Conservation (phyloP, 2,888 invertebrate species). For the Heliconius aoede region DNA sequence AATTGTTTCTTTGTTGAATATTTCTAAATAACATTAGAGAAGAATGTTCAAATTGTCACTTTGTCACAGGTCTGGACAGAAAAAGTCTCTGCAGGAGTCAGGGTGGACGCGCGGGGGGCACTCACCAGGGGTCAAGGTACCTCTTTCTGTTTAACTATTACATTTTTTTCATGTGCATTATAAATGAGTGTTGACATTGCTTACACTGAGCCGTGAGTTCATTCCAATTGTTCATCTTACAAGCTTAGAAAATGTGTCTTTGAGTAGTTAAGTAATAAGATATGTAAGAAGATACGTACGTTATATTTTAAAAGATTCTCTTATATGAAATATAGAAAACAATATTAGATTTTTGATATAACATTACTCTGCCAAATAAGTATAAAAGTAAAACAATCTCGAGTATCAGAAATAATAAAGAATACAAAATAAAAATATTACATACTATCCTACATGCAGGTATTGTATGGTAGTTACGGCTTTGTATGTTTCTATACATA, state of each 20-base stretch:
- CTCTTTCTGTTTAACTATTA: slow-evolving; percentile 48
- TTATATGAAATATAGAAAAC: background rate
- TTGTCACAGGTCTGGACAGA: slow-evolving; percentile 67
- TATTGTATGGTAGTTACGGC: too few relatives aligned
- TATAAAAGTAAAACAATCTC: background rate
- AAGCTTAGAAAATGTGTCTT: background rate
- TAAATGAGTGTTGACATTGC: slow-evolving; percentile 50
- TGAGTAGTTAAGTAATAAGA: background rate
- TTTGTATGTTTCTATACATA: too few relatives aligned
- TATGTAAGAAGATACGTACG: background rate
- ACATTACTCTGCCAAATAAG: background rate
- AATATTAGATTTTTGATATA: background rate
- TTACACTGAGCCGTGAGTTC: slow-evolving; percentile 20
- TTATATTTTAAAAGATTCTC: background rate
- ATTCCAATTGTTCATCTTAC: background rate
- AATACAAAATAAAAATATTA: too few relatives aligned
- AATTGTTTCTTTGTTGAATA: slow-evolving; percentile 74
- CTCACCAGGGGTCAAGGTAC: slow-evolving; percentile 50
- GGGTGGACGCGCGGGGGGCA: slow-evolving; percentile 58
- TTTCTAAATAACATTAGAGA: slow-evolving; percentile 80
- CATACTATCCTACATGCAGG: too few relatives aligned
- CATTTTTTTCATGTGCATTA: slow-evolving; percentile 49
- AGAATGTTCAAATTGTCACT: slow-evolving; percentile 80
- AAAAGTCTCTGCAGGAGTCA: slow-evolving; percentile 62
- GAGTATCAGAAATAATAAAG: background rate